Evolutionary conservation across 2,797 vertebrate genomes (phyloP).

Genomic region (Esox masquinongy): DNA sequence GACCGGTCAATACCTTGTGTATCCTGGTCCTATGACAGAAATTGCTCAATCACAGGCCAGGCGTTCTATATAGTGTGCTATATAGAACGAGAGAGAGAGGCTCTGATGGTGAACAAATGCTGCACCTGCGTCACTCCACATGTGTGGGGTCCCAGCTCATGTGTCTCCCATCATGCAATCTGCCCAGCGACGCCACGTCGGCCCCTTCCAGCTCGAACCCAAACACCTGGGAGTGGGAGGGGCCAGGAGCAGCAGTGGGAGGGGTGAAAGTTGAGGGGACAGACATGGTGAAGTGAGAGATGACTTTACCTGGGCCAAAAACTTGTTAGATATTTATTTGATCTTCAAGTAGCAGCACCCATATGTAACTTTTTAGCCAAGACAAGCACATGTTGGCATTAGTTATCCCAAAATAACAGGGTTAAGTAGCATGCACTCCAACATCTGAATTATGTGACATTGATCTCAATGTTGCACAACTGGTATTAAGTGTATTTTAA

Average conservation of each 20-base stretch:
- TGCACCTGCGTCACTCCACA: constrained; percentile 53
- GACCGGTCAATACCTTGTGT: too few relatives aligned
- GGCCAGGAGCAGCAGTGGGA: constrained; percentile 15
- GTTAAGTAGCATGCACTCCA: not conserved
- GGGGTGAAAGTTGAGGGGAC: not conserved
- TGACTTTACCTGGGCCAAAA: not conserved
- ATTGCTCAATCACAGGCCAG: not conserved
- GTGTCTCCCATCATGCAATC: constrained; percentile 77
- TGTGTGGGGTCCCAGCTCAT: constrained; percentile 75
- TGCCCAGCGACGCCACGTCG: constrained; percentile 66
- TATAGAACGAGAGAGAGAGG: not conserved
- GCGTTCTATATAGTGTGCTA: not conserved
- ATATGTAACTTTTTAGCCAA: not conserved
- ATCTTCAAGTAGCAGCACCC: not conserved
- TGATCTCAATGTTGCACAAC: not conserved
- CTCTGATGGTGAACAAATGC: not conserved
- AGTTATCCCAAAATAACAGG: not conserved
- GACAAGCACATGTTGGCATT: not conserved
- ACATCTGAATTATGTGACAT: too few relatives aligned
- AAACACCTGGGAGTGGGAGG: constrained; percentile 67
- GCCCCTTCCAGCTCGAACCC: constrained; percentile 70
- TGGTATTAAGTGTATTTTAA: not conserved
- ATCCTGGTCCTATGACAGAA: too few relatives aligned
- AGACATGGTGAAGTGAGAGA: not conserved
- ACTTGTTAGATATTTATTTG: not conserved